Evolutionary conservation across 2,888 invertebrate species (phyloP), one percentile per base, ranked within the genome.

Genomic region (Synanthedon tipuliformis): DNA sequence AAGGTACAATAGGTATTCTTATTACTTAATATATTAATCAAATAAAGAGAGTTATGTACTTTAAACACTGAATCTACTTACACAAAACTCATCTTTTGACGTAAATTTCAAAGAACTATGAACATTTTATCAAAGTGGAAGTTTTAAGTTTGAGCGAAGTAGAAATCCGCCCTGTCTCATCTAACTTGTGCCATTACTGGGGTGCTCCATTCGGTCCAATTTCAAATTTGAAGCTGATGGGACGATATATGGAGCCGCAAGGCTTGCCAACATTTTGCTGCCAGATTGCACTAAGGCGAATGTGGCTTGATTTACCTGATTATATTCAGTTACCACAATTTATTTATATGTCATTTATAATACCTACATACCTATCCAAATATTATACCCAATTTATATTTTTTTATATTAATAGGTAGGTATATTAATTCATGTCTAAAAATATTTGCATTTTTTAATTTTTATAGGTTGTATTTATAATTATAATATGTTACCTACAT

Each of bases 121-220:
- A 65, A 60, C 61, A 69, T 77, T 76, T 68, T 71, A 71, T 64
- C 63, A 64, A 69, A 71, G 68, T 75, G 68, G 71, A 79, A 80
- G 75, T 79, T 80, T 76, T 69, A 71, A 70, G 16, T 18, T 12
- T 18, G 50, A 13, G 16, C 2, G n/a, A 50, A 66, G 66, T 63
- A 63, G 64, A 69, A 68, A 72, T 75, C 59, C 65, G 57, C 72
- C 73, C 75, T 71, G 73, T 76, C 71, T 86, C 85, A 87, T 87
- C 84, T 84, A 87, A 87, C 86, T 87, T 87, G 70, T 66, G 68
- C 79, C 86, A 83, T 87, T 87, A 85, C 82, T 34, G 69, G 75
- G 76, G 75, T 73, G 76, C 79, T 81, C 78, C 76, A 78, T 84
- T 85, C 84, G 81, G 86, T 84, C 86, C 85, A 87, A 86, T 86